Evolutionary conservation across 2,797 vertebrate genomes (phyloP).

Genomic region (Momotus momota): DNA sequence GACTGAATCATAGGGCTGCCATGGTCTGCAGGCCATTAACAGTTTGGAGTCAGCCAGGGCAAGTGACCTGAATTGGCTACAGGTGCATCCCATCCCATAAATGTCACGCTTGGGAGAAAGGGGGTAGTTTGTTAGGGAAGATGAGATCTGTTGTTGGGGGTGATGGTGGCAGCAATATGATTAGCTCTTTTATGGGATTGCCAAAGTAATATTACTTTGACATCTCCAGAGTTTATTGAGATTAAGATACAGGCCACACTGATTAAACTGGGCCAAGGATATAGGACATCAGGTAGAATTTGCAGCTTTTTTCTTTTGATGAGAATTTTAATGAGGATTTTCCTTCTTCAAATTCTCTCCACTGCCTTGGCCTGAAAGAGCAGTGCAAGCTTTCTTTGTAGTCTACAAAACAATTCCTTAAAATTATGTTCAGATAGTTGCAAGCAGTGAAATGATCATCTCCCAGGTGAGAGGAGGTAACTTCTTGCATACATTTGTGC

Average conservation of each 20-base stretch:
- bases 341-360: background rate
- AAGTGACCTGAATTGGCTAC: background rate
- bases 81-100: background rate
- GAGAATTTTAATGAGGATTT: background rate
- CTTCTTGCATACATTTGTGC: background rate
- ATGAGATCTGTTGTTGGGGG: too few relatives aligned
- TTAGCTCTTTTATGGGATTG: background rate
- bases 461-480: background rate
- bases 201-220: background rate
- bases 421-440: background rate
- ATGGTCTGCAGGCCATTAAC: background rate
- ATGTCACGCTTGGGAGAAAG: background rate
- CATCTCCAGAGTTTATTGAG: background rate
- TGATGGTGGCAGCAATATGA: background rate
- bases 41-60: background rate
- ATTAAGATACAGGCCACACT: background rate
- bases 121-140: background rate
- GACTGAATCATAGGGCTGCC: background rate
- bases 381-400: background rate
- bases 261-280: background rate
- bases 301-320: background rate
- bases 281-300: background rate
- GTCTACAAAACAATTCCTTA: background rate
- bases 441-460: background rate
- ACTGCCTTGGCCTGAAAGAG: background rate